Evolutionary conservation across 1,140 invertebrate species (phyloP).

Genomic region (Acromyrmex echinatior): DNA sequence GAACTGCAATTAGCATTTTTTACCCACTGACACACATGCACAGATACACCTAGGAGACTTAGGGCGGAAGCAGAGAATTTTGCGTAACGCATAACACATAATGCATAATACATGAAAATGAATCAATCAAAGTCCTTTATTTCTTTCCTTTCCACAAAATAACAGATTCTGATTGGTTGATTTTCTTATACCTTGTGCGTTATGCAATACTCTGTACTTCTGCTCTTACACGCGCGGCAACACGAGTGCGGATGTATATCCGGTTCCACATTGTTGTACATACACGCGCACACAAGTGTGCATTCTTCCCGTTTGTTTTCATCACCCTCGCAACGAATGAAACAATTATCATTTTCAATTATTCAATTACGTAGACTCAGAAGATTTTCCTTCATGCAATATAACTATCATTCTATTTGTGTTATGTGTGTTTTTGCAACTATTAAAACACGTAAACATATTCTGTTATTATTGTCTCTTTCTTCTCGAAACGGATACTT

Average conservation of each 20-base stretch:
- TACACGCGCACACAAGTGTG: conserved; percentile 74
- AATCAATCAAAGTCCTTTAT: too few relatives aligned
- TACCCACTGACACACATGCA: conserved; percentile 39
- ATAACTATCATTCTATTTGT: conserved; percentile 17
- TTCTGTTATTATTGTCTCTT: background rate
- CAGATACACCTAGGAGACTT: conserved; percentile 16
- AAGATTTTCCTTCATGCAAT: conserved; percentile 12
- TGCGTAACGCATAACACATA: too few relatives aligned
- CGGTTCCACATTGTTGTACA: conserved; percentile 52
- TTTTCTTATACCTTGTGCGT: too few relatives aligned
- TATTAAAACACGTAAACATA: conserved; percentile 28
- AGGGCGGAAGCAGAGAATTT: too few relatives aligned
- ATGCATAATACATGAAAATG: too few relatives aligned
- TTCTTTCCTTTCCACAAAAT: too few relatives aligned
- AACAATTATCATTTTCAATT: conserved; percentile 24
- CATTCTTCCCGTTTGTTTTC: conserved; percentile 24
- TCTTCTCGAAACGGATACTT: background rate
- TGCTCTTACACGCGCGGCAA: conserved; percentile 1
- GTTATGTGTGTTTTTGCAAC: conserved; percentile 35
- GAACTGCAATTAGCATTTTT: conserved; percentile 60
- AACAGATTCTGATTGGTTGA: too few relatives aligned
- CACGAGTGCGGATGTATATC: conserved; percentile 45
- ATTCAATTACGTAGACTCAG: background rate
- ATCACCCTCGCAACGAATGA: conserved; percentile 29
- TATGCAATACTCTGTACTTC: too few relatives aligned